A percentile compares a stretch with the other conserved stretches of the same genome.
Conservation (phyloP, 1,140 invertebrate genomes). For the Acromyrmex echinatior region DNA sequence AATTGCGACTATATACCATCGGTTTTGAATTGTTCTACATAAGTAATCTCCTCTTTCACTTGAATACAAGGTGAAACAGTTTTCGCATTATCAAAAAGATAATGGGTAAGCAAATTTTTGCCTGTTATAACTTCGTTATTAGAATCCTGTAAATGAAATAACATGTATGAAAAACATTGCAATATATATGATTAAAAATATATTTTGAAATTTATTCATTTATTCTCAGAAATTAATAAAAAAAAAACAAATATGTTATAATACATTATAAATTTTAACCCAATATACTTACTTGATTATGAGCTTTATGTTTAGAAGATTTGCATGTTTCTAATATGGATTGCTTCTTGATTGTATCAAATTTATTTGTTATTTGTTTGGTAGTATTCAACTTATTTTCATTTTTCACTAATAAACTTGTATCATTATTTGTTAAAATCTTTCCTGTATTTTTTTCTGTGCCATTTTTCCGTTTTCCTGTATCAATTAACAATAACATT, state of each 20-base stretch:
- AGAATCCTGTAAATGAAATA: constrained; percentile 45
- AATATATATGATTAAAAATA: constrained; percentile 26
- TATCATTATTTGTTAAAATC: constrained; percentile 23
- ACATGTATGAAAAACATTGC: neutral
- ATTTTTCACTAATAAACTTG: constrained; percentile 63
- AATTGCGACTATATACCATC: constrained; percentile 72
- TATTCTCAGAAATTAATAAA: neutral
- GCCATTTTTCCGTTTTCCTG: constrained; percentile 70
- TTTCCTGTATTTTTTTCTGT: constrained; percentile 36
- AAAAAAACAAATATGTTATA: neutral
- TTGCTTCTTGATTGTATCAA: neutral
- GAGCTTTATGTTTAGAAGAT: constrained; percentile 39
- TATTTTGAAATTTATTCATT: neutral
- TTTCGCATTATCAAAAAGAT: constrained; percentile 44
- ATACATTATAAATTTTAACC: neutral
- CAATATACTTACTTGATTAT: constrained; percentile 30
- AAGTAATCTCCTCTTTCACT: constrained; percentile 56
- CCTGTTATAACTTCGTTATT: constrained; percentile 29
- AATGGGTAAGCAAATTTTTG: constrained; percentile 25
- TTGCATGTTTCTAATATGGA: constrained; percentile 32
- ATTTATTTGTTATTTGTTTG: constrained; percentile 24
- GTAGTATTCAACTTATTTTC: constrained; percentile 64
- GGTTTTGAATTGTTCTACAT: constrained; percentile 74
- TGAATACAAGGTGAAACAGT: constrained; percentile 35
- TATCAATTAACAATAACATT: constrained; percentile 27